Conservation (phyloP, 2,113 vertebrate genomes). For the Notothenia rossii region DNA sequence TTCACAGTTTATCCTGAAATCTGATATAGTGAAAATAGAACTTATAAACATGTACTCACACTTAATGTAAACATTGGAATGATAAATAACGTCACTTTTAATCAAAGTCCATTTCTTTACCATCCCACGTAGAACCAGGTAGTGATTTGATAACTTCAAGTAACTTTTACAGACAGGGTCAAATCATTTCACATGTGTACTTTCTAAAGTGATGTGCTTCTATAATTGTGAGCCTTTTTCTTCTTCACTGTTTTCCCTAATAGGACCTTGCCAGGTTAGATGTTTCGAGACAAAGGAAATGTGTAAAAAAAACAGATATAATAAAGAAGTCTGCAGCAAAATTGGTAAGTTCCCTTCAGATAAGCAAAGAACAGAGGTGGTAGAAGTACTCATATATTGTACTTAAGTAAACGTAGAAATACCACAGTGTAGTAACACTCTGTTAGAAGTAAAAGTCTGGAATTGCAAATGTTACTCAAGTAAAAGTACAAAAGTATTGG, state of each 20-base stretch:
- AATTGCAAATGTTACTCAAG: too few species aligned
- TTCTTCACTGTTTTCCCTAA: conserved; percentile 5
- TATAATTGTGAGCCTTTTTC: background rate
- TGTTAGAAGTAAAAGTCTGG: too few species aligned
- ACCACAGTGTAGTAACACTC: too few species aligned
- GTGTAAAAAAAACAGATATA: rapidly evolving
- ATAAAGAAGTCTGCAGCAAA: rapidly evolving
- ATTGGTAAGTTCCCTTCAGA: background rate
- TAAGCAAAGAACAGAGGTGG: background rate
- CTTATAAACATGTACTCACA: too few species aligned
- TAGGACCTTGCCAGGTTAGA: rapidly evolving
- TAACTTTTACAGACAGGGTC: background rate
- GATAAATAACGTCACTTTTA: too few species aligned
- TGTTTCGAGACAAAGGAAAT: rapidly evolving
- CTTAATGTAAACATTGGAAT: too few species aligned
- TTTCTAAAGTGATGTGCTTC: background rate
- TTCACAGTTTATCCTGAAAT: too few species aligned
- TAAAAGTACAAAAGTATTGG: too few species aligned
- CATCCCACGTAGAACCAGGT: background rate
- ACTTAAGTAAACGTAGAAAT: too few species aligned
- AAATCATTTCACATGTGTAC: background rate
- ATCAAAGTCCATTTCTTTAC: background rate
- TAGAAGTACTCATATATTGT: too few species aligned
- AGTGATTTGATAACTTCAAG: background rate
- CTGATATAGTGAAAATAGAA: too few species aligned